Evolutionary conservation across 2,888 invertebrate genomes (phyloP).

Genomic region (Orthosia incerta): DNA sequence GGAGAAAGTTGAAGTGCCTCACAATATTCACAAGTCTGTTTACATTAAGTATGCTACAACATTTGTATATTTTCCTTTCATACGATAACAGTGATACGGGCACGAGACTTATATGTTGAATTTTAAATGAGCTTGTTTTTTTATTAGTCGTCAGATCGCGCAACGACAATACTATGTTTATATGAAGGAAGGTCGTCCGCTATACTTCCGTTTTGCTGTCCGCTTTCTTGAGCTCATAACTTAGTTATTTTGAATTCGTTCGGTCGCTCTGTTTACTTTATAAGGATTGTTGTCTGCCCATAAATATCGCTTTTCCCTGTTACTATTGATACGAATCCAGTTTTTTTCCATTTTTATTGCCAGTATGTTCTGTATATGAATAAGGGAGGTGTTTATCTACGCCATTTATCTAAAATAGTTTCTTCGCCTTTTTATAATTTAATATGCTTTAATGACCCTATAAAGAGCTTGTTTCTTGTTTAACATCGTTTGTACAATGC

Average conservation of each 20-base stretch:
- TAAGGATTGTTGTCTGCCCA: slow-evolving; percentile 64
- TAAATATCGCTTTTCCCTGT: slow-evolving; percentile 64
- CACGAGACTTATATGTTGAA: slow-evolving; percentile 68
- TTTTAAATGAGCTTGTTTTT: slow-evolving; percentile 64
- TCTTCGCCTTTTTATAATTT: slow-evolving; percentile 43
- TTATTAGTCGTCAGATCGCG: slow-evolving; percentile 63
- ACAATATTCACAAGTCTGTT: slow-evolving; percentile 84
- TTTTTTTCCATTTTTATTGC: slow-evolving; percentile 53
- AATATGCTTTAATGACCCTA: slow-evolving; percentile 30
- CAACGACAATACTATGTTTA: slow-evolving; percentile 65
- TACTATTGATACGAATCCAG: slow-evolving; percentile 58
- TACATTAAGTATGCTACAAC: slow-evolving; percentile 78
- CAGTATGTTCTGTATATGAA: slow-evolving; percentile 37
- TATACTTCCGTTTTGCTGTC: slow-evolving; percentile 73
- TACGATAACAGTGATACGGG: slow-evolving; percentile 64
- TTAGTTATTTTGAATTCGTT: slow-evolving; percentile 72
- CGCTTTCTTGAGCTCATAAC: slow-evolving; percentile 75
- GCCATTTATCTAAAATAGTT: slow-evolving; percentile 50
- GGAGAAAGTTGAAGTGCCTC: slow-evolving; percentile 87
- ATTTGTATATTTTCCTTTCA: slow-evolving; percentile 75
- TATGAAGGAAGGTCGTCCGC: slow-evolving; percentile 72
- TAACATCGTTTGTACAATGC: slow-evolving; percentile 22
- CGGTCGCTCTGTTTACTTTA: slow-evolving; percentile 65
- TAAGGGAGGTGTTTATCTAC: slow-evolving; percentile 54
- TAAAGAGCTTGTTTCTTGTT: slow-evolving; percentile 35